Evolutionary conservation across 2,888 invertebrate genomes (phyloP), one percentile per base, ranked within the genome.

Genomic region (Drosophila buzzatii): DNA sequence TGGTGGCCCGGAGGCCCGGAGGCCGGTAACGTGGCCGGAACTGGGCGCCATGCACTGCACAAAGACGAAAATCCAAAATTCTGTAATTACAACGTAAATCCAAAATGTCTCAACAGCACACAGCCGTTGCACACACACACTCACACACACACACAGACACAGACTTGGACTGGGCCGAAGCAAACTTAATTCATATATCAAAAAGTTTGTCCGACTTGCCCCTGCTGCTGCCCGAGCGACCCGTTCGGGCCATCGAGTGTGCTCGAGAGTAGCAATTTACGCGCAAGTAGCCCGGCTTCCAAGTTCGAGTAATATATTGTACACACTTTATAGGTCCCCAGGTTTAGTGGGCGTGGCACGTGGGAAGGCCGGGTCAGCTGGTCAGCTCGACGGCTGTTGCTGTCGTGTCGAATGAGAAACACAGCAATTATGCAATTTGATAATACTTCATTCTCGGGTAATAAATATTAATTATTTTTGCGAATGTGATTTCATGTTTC

Each of bases 11-110:
- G 37, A 37, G 53, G 61, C 62, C 39, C 41, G 27, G 37, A 37
- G 53, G 61, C 62, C 39, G 55, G 53, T 41, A 53, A 20, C 51
- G 37, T 64, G 66, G 33, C 61, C 61, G 61, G 75, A 66, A 73
- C 63, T 73, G 47, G 72, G 57, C 55, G 56, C 51, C 37, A 37
- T 57, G 67, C 65, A 66, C 62, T 72, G 79, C 70, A 70, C 70
- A 78, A 74, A 77, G 90, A 73, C 77, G 89, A 86, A 77, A 85
- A 88, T 90, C 90, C 85, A 70, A 79, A 89, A 87, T 90, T 84
- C 84, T 89, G 89, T 87, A 87, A 87, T 87, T 87, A 87, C 90
- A 90, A 86, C 90, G 90, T 90, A 90, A 90, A 87, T 86, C 89
- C 89, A 84, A 90, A 87, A 89, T 90, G 90, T 87, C 90, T 89